Evolutionary conservation across 1,140 invertebrate genomes (phyloP).

Genomic region (Drosophila paulistorum): DNA sequence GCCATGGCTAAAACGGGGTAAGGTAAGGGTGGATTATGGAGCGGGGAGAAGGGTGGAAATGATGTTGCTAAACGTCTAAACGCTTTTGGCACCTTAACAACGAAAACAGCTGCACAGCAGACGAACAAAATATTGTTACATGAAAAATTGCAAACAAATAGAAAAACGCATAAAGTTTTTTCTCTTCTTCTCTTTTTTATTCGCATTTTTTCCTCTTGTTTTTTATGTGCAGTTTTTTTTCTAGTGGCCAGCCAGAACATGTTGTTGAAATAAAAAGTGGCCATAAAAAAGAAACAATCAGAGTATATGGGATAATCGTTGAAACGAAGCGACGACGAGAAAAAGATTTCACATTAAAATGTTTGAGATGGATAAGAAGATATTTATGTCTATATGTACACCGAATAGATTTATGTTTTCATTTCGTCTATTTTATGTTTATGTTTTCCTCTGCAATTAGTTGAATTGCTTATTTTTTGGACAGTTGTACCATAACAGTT

Average conservation of each 20-base stretch:
- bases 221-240: constrained; percentile 28
- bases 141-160: constrained; percentile 67
- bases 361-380: background rate
- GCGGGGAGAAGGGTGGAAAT: constrained; percentile 9
- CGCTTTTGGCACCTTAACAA: constrained; percentile 73
- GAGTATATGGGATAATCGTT: constrained; percentile 23
- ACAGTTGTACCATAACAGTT: background rate
- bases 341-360: constrained; percentile 11
- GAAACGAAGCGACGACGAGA: constrained; percentile 4
- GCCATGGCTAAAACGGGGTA: background rate
- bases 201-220: background rate
- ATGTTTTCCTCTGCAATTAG: constrained; percentile 1
- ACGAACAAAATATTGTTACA: constrained; percentile 68
- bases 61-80: constrained; percentile 56
- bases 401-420: constrained; percentile 5
- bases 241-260: constrained; percentile 36
- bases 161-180: constrained; percentile 43
- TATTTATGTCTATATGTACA: background rate
- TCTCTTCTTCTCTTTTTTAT: constrained; percentile 9
- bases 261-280: constrained; percentile 43
- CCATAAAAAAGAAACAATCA: constrained; percentile 48
- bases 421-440: background rate
- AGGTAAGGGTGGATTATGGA: background rate
- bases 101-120: constrained; percentile 66
- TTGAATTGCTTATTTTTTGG: background rate